A percentile compares a stretch with the other conserved stretches of the same genome.
These are phyloP conservation scores for Tinamus guttatus DNA, from an alignment of 2,113 vertebrate genomes.

Conservation along the genomic window DNA sequence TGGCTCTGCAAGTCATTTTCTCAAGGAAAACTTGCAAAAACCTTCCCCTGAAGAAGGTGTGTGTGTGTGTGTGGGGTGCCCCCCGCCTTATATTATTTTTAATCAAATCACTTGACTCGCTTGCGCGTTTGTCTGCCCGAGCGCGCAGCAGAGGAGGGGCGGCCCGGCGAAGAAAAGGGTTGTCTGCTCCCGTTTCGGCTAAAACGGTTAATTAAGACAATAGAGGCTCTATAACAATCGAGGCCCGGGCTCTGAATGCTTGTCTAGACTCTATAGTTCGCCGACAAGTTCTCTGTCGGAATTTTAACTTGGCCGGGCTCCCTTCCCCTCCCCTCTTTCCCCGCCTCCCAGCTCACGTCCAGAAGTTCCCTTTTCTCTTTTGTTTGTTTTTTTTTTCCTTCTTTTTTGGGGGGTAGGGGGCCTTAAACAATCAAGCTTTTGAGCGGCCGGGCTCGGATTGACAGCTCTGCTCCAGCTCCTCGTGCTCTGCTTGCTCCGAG, in stretches of 20 bases:
- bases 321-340: slow-evolving; percentile 49
- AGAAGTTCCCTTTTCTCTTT: slow-evolving; percentile 54
- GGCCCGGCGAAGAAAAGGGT: slow-evolving; percentile 69
- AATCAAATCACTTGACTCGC: slow-evolving; percentile 69
- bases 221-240: slow-evolving; percentile 63
- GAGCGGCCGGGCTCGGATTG: slow-evolving; percentile 38
- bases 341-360: slow-evolving; percentile 64
- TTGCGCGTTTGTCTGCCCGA: slow-evolving; percentile 50
- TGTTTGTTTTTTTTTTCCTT: slow-evolving; percentile 45
- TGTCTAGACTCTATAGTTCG: slow-evolving; percentile 77
- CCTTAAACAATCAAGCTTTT: slow-evolving; percentile 71
- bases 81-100: neutral
- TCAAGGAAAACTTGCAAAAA: slow-evolving; percentile 14
- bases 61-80: neutral
- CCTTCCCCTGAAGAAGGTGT: neutral
- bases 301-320: slow-evolving; percentile 70
- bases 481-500: too few species aligned
- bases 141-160: slow-evolving; percentile 23
- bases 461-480: neutral
- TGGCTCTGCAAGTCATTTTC: slow-evolving; percentile 9
- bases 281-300: slow-evolving; percentile 71
- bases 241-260: slow-evolving; percentile 59
- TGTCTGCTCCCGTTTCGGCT: slow-evolving; percentile 57
- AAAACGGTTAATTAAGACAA: slow-evolving; percentile 80
- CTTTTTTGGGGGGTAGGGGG: too few species aligned